A percentile compares a stretch with the other conserved stretches of the same genome.
phyloP scores from a whole-genome alignment of 2,113 vertebrate species.

The Hystrix brachyura region DNA sequence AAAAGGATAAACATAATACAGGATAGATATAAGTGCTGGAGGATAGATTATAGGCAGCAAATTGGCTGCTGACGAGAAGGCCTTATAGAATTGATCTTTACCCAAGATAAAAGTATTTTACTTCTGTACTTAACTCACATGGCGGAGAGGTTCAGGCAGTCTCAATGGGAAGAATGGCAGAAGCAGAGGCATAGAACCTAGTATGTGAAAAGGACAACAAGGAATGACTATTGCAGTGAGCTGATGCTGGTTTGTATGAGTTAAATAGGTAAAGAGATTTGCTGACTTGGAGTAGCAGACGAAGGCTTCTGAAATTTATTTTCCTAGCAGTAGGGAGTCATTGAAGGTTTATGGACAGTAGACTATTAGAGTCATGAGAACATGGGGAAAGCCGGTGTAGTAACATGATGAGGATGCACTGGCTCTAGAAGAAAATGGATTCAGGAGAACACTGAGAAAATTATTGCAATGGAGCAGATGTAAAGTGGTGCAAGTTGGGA shows the following conservation, averaged over 20 bases:
- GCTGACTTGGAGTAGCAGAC: neutral
- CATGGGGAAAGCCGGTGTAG: neutral
- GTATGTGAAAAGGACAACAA: neutral
- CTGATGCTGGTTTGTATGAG: neutral
- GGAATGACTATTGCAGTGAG: neutral
- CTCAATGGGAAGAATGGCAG: neutral
- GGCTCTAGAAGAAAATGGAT: conserved; percentile 1
- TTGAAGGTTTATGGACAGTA: neutral
- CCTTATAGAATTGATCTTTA: neutral
- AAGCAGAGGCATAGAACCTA: neutral
- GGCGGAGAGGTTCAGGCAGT: neutral
- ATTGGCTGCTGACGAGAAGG: neutral
- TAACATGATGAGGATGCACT: neutral
- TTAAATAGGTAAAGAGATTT: neutral
- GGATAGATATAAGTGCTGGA: neutral
- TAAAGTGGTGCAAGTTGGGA: neutral
- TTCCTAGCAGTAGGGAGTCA: conserved; percentile 23
- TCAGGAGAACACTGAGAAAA: neutral
- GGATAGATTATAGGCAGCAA: neutral
- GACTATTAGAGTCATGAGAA: neutral
- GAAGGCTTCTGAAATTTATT: conserved; percentile 22
- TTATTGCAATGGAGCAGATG: neutral
- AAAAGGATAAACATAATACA: neutral
- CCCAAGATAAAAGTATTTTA: neutral
- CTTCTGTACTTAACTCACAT: neutral